Percentiles rank a stretch among this genome's conserved stretches.
These are phyloP conservation scores for Prinia subflava DNA, from an alignment of 2,113 vertebrate genomes.

Conservation along the genomic window DNA sequence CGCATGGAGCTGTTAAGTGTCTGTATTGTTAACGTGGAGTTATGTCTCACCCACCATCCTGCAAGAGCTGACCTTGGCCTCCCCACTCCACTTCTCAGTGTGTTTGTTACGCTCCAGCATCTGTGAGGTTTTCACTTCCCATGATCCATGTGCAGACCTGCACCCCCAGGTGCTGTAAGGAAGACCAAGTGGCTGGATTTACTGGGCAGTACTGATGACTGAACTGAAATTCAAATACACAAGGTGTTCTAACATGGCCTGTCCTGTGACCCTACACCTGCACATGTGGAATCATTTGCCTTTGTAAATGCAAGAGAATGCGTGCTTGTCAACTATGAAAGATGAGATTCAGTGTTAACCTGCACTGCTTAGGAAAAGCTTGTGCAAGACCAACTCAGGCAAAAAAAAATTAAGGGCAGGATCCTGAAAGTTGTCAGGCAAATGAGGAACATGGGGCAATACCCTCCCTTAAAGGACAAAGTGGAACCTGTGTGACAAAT, in stretches of 20 bases:
- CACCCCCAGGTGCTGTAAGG: not conserved
- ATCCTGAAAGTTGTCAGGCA: not conserved
- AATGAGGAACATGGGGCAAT: not conserved
- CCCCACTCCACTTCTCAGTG: not conserved
- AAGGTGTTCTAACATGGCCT: not conserved
- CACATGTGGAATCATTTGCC: rapidly evolving
- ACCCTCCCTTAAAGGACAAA: not conserved
- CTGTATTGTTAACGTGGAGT: not conserved
- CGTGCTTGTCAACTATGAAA: not conserved
- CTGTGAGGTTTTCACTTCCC: not conserved
- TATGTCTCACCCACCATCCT: not conserved
- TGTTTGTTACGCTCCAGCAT: not conserved
- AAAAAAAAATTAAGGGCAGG: not conserved
- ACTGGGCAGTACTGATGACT: not conserved
- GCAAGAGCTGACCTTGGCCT: slow-evolving; percentile 1
- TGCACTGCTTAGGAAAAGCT: not conserved
- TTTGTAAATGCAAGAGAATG: not conserved
- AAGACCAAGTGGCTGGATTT: not conserved
- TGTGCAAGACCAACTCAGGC: not conserved
- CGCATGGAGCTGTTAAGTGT: slow-evolving; percentile 10
- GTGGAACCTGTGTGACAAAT: slow-evolving; percentile 7
- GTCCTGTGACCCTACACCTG: not conserved
- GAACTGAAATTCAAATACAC: not conserved
- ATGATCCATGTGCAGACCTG: not conserved
- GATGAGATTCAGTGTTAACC: not conserved